Conservation (phyloP, 2,888 invertebrate species). For the Phytoseiulus persimilis region DNA sequence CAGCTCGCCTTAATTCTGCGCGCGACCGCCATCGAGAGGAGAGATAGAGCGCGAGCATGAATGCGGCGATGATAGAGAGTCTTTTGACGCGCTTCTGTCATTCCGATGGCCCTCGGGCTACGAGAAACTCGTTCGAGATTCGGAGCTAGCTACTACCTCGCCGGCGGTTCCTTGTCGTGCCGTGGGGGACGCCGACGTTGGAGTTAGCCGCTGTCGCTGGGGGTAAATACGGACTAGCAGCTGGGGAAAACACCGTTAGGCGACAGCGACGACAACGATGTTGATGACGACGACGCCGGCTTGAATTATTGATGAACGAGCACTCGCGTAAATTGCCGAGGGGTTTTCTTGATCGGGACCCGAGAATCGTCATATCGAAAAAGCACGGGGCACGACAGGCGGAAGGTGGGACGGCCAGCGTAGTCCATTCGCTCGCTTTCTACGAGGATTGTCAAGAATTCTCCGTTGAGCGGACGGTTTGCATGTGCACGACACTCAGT, state of each 20-base stretch:
- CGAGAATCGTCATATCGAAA: not conserved
- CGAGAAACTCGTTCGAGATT: not conserved
- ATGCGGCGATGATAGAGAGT: not conserved
- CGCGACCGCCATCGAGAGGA: not conserved
- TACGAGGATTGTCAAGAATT: not conserved
- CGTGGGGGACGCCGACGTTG: not conserved
- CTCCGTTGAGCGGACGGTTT: not conserved
- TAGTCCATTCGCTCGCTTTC: not conserved
- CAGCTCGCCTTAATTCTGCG: not conserved
- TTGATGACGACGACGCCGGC: not conserved
- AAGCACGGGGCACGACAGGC: not conserved
- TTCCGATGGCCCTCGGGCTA: not conserved
- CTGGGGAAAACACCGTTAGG: not conserved
- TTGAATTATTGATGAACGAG: not conserved
- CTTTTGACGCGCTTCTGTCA: not conserved
- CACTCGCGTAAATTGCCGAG: not conserved
- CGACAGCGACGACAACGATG: not conserved
- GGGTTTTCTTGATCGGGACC: not conserved
- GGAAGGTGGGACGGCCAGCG: not conserved
- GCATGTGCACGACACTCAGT: not conserved
- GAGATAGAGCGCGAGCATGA: not conserved
- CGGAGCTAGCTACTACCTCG: not conserved
- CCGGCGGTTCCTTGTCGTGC: not conserved
- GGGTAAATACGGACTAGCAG: not conserved
- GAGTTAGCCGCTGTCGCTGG: not conserved